Percentiles rank a stretch among this genome's conserved stretches.
Conservation (phyloP, 1,140 invertebrate species). For the Brachionus angularis region DNA sequence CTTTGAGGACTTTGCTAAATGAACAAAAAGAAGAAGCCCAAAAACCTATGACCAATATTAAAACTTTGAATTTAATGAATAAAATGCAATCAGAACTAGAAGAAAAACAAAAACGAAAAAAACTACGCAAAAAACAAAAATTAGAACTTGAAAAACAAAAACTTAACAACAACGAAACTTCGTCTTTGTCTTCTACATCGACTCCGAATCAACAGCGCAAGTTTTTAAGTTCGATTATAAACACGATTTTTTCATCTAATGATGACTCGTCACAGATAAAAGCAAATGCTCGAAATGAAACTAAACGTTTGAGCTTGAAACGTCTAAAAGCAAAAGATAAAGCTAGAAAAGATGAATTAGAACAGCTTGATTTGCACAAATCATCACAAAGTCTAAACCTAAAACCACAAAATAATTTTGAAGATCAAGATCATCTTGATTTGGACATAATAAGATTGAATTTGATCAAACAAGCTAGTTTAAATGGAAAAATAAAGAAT, state of each 20-base stretch:
- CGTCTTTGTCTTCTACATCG: no score
- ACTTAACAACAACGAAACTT: background rate
- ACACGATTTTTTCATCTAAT: background rate
- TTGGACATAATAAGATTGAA: background rate
- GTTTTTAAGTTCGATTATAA: constrained; percentile 2
- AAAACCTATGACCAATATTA: constrained; percentile 10
- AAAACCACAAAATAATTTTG: no score
- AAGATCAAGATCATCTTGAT: background rate
- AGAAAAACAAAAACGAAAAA: constrained; percentile 28
- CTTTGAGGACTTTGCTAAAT: background rate
- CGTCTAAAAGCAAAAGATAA: constrained; percentile 37
- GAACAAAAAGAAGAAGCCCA: background rate
- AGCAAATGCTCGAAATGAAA: constrained; percentile 11
- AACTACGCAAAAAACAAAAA: constrained; percentile 9
- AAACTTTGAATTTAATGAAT: constrained; percentile 30
- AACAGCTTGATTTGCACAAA: background rate
- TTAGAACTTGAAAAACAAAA: constrained; percentile 30
- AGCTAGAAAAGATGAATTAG: background rate
- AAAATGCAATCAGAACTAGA: constrained; percentile 24
- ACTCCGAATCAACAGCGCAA: background rate
- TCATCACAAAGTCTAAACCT: background rate
- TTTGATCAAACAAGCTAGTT: background rate
- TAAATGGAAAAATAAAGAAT: constrained; percentile 15
- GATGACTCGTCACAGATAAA: background rate
- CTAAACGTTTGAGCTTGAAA: constrained; percentile 11